phyloP scores from a whole-genome alignment of 2,113 vertebrate species.

The Actinemys pallida region DNA sequence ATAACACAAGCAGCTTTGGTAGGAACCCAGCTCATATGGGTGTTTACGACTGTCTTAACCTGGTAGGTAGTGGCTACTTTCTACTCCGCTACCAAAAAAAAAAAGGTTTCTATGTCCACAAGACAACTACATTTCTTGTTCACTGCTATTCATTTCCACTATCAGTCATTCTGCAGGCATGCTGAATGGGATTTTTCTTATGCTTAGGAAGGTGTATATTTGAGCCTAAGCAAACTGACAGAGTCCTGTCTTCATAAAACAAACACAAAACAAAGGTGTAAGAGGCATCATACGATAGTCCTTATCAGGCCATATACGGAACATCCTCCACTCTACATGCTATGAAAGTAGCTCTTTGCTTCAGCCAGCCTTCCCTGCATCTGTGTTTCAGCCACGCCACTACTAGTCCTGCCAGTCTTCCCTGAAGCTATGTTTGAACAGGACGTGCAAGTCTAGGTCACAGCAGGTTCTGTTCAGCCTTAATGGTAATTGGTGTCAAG shows the following conservation, averaged over 20 bases:
- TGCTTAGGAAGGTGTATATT: constrained; percentile 4
- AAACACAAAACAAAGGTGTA: neutral
- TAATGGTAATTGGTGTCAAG: constrained; percentile 22
- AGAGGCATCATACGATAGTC: neutral
- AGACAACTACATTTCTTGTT: constrained; percentile 3
- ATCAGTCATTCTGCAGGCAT: neutral
- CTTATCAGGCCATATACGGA: accelerated
- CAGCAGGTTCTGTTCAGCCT: constrained; percentile 32
- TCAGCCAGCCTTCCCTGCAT: constrained; percentile 26
- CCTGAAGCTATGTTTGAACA: constrained; percentile 27
- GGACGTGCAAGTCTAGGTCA: neutral
- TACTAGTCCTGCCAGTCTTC: constrained; percentile 29
- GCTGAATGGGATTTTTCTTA: constrained; percentile 9
- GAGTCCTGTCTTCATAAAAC: neutral
- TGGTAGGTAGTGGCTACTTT: constrained; percentile 57
- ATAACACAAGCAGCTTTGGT: constrained; percentile 45
- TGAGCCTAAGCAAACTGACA: constrained; percentile 30
- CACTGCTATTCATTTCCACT: neutral
- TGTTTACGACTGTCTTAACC: constrained; percentile 53
- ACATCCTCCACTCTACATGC: neutral
- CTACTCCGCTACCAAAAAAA: neutral
- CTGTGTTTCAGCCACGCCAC: neutral
- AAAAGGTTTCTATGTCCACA: neutral
- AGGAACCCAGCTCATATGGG: constrained; percentile 68
- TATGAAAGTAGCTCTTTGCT: neutral